phyloP scores from a whole-genome alignment of 2,113 vertebrate genomes.

The Bothrops jararaca region DNA sequence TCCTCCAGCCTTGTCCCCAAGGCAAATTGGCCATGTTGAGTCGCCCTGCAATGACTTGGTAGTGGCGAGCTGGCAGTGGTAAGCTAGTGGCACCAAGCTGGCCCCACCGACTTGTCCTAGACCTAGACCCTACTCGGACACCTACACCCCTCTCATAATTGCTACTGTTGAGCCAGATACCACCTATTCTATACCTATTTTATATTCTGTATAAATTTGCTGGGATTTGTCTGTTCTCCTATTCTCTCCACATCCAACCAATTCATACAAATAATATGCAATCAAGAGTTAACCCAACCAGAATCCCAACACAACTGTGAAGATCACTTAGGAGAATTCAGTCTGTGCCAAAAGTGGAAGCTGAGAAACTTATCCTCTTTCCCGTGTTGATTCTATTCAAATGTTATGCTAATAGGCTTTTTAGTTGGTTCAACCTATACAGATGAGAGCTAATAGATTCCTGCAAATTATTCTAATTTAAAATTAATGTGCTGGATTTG shows the following conservation, averaged over 20 bases:
- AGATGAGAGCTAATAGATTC: background rate
- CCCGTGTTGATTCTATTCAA: background rate
- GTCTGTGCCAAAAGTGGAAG: background rate
- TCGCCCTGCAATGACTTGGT: background rate
- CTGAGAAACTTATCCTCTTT: background rate
- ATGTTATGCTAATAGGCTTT: background rate
- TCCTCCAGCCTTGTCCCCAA: background rate
- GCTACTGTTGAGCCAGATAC: background rate
- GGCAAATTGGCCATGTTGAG: background rate
- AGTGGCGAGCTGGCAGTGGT: background rate
- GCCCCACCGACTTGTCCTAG: background rate
- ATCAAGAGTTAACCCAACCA: background rate
- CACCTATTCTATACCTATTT: background rate
- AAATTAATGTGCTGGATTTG: background rate
- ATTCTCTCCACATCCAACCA: background rate
- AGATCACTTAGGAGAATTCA: background rate
- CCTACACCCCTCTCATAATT: background rate
- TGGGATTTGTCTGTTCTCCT: background rate
- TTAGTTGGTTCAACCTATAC: background rate
- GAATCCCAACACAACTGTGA: background rate
- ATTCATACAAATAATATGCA: background rate
- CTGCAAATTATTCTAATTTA: background rate
- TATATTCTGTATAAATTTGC: background rate
- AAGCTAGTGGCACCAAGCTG: background rate
- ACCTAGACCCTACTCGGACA: background rate